A percentile compares a stretch with the other conserved stretches of the same genome.
phyloP scores from a whole-genome alignment of 2,113 vertebrate genomes.

The Calonectris borealis region DNA sequence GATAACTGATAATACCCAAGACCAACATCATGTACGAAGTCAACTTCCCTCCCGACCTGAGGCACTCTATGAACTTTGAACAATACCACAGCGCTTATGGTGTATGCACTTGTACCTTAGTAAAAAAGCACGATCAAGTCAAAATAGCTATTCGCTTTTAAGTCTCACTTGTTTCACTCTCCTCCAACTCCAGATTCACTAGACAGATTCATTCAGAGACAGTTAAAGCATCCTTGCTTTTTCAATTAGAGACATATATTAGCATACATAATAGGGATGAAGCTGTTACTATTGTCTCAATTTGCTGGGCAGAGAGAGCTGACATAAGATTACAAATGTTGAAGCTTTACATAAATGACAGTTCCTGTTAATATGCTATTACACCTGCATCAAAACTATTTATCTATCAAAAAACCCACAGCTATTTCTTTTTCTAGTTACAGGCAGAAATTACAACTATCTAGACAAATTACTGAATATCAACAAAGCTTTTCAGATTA shows the following conservation, averaged over 20 bases:
- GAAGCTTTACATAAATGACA: fast-evolving
- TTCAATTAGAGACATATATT: not conserved
- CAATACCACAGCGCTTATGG: not conserved
- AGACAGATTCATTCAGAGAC: not conserved
- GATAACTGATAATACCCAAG: fast-evolving
- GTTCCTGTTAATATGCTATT: not conserved
- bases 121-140: not conserved
- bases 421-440: not conserved
- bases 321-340: not conserved
- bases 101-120: fast-evolving
- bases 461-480: not conserved
- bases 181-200: not conserved
- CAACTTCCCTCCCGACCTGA: not conserved
- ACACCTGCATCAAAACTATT: not conserved
- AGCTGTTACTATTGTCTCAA: not conserved
- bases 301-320: not conserved
- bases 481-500: not conserved
- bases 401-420: not conserved
- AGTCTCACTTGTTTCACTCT: not conserved
- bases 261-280: not conserved
- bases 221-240: not conserved
- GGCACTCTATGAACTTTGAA: not conserved
- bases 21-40: fast-evolving
- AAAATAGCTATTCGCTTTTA: not conserved
- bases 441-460: not conserved